phyloP scores from a whole-genome alignment of 2,888 invertebrate species.

The Pristionchus arcanus region DNA sequence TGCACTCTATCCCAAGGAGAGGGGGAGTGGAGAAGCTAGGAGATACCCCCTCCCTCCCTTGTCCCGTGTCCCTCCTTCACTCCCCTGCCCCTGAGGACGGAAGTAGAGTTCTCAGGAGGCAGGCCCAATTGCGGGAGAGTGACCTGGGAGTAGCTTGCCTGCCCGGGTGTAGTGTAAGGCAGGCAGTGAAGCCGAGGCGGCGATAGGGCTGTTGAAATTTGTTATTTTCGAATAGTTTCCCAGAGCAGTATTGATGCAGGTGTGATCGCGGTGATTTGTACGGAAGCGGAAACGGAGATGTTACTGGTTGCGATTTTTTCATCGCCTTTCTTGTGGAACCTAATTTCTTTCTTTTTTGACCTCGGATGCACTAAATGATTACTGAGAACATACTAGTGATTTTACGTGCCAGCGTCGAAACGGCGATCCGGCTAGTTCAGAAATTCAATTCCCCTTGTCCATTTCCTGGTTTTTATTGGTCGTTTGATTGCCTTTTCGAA shows the following conservation, averaged over 20 bases:
- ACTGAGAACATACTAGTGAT: no score
- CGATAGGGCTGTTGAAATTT: background rate
- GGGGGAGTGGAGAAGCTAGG: background rate
- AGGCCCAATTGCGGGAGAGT: background rate
- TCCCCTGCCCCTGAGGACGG: background rate
- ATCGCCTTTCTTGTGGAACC: no score
- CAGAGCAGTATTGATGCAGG: background rate
- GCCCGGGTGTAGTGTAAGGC: background rate
- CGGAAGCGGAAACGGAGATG: background rate
- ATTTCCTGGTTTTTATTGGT: background rate
- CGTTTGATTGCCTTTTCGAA: background rate
- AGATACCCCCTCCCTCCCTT: background rate
- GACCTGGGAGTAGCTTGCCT: background rate
- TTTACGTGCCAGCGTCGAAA: background rate
- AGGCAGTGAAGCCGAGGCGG: background rate
- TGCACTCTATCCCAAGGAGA: background rate
- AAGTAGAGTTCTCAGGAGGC: slow-evolving; percentile 26
- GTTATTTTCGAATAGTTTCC: background rate
- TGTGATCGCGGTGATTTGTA: background rate
- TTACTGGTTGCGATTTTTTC: background rate
- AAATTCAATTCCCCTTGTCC: background rate
- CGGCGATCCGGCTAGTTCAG: background rate
- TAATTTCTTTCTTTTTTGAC: no score
- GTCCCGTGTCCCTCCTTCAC: background rate
- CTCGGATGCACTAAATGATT: no score